A percentile compares a stretch with the other conserved stretches of the same genome.
Evolutionary conservation across 2,113 vertebrate species (phyloP).

Genomic region (Gobio gobio): DNA sequence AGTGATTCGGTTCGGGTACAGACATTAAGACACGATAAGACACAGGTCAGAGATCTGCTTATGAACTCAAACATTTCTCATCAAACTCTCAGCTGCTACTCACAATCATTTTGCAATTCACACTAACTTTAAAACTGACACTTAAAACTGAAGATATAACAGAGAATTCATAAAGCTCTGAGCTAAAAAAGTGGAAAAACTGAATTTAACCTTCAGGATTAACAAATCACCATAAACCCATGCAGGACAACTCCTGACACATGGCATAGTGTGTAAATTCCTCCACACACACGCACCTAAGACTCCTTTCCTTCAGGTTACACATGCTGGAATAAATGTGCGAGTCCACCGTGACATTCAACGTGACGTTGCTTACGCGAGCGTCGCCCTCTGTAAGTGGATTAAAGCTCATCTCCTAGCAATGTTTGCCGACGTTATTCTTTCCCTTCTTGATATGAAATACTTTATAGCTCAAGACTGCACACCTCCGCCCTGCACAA

Average conservation of each 20-base stretch:
- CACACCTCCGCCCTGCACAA: neutral
- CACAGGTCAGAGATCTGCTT: neutral
- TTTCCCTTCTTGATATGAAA: neutral
- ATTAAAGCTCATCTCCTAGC: conserved; percentile 40
- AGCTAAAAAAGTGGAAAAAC: neutral
- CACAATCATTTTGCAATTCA: neutral
- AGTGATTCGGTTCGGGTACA: too few species aligned
- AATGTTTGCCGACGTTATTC: neutral
- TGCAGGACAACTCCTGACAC: neutral
- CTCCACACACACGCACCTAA: neutral
- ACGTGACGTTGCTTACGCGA: neutral
- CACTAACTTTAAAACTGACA: neutral
- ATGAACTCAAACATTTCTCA: neutral
- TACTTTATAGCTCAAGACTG: conserved; percentile 12
- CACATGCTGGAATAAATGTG: neutral
- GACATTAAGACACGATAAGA: too few species aligned
- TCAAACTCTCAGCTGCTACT: neutral
- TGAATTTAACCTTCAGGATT: neutral
- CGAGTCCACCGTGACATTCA: neutral
- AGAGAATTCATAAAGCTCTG: neutral
- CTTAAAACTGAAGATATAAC: neutral
- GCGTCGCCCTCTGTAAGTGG: conserved; percentile 44
- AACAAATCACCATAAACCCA: neutral
- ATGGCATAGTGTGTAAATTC: neutral
- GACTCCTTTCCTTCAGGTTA: neutral